Evolutionary conservation across 2,797 vertebrate species (phyloP), one percentile per base, ranked within the genome.

Genomic region (Trachurus trachurus): DNA sequence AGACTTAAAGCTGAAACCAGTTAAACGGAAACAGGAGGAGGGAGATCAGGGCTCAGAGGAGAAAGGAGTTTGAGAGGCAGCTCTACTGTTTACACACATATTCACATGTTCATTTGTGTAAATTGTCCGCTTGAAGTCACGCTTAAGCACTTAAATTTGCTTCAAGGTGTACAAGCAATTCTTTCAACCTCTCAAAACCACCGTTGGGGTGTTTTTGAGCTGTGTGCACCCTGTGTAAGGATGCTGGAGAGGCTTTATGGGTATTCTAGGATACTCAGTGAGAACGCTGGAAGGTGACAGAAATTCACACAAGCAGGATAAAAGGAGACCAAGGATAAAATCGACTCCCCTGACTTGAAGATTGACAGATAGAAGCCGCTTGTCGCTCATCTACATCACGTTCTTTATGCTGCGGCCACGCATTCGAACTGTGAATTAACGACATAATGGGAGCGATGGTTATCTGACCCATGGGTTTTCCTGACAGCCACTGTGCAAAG

Each of bases 21-120:
- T 87, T 91, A 93, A 93, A 93, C 19, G 66, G 81, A 87, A 93
- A 88, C 80, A 87, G 78, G 86, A 90, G 80, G 86, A 82, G 72
- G 77, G 26, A 72, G 74, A 74, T 83, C 75, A 76, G 75, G 69
- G 56, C 78, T 79, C 76, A 12, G 66, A 80, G 70, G 79, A 71
- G 64, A 66, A 68, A 70, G 22, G 47, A 53, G 52, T 75, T 52
- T 75, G 76, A 83, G 83, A 77, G 54, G 76, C 69, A 70, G 39
- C 34, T 63, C 7, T 29, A 22, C 66, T 80, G 66, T 84, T 71
- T 71, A 65, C 58, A 70, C 17, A 31, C 65, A 75, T 63, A 56
- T 67, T 65, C 52, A 31, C 76, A 56, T 76, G 76, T 77, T 81
- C 69, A 84, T 76, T 83, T 80, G 44, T 76, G 66, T 60, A 76